These are phyloP conservation scores for Drosophila buzzatii DNA, from an alignment of 2,888 invertebrate genomes.

Conservation along the genomic window DNA sequence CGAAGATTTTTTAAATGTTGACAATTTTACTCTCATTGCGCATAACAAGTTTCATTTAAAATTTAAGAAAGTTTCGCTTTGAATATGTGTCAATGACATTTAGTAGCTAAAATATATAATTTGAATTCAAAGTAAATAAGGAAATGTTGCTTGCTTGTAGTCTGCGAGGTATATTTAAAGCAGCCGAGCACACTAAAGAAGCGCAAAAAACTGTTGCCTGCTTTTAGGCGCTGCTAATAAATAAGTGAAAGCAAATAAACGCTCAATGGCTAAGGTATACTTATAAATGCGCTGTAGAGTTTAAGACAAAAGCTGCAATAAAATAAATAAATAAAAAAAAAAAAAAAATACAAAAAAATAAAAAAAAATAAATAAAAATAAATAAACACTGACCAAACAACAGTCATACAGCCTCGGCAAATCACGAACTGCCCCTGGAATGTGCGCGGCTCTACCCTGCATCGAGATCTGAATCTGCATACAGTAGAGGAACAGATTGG, in stretches of 20 bases:
- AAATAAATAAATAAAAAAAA: too few species aligned
- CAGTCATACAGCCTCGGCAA: too few species aligned
- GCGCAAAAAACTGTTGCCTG: not conserved
- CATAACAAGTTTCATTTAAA: not conserved
- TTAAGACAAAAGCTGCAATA: too few species aligned
- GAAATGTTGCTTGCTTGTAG: constrained; percentile 16
- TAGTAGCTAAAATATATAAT: not conserved
- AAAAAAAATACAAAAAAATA: too few species aligned
- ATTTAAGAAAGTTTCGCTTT: not conserved
- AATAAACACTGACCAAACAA: too few species aligned
- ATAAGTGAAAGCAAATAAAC: not conserved
- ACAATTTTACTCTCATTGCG: constrained; percentile 27
- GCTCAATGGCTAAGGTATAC: too few species aligned
- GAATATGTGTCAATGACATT: not conserved
- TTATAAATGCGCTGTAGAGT: too few species aligned
- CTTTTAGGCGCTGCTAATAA: not conserved
- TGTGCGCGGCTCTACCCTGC: too few species aligned
- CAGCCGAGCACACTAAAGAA: not conserved
- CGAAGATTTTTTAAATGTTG: constrained; percentile 20
- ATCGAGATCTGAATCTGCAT: too few species aligned
- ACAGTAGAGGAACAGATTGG: too few species aligned
- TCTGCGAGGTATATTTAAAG: not conserved
- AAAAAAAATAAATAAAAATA: too few species aligned
- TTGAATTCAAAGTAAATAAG: not conserved
- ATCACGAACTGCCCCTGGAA: too few species aligned